A percentile compares a stretch with the other conserved stretches of the same genome.
These are phyloP conservation scores for Anoura caudifer DNA, from an alignment of 2,113 vertebrate genomes.

Conservation along the genomic window DNA sequence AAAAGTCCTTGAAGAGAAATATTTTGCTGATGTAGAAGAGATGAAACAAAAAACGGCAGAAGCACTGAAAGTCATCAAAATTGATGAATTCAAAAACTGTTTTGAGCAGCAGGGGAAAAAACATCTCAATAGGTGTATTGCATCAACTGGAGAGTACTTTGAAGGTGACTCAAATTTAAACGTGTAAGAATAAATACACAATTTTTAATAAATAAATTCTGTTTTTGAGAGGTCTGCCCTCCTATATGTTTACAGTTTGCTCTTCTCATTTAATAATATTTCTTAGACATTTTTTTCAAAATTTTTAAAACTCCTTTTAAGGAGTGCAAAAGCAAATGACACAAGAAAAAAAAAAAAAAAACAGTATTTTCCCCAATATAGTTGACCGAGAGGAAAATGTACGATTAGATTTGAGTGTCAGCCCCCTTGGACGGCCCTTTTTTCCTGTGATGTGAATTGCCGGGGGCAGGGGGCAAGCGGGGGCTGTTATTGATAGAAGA, in stretches of 20 bases:
- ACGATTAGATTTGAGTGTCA: background rate
- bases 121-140: too few species aligned
- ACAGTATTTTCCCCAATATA: background rate
- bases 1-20: too few species aligned
- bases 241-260: background rate
- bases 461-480: rapidly evolving
- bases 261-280: background rate
- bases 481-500: background rate
- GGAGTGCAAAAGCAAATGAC: background rate
- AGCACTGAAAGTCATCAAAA: too few species aligned
- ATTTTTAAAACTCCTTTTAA: background rate
- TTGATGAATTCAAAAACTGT: too few species aligned
- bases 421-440: rapidly evolving
- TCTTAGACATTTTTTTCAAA: background rate
- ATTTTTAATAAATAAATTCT: too few species aligned
- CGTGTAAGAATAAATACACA: too few species aligned
- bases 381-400: background rate
- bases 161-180: too few species aligned
- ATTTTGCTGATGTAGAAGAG: too few species aligned
- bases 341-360: background rate
- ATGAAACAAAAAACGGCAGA: too few species aligned
- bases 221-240: too few species aligned
- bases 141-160: too few species aligned
- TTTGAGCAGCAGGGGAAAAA: too few species aligned
- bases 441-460: background rate